Conservation (phyloP, 2,888 invertebrate genomes). For the Craniophora ligustri region DNA sequence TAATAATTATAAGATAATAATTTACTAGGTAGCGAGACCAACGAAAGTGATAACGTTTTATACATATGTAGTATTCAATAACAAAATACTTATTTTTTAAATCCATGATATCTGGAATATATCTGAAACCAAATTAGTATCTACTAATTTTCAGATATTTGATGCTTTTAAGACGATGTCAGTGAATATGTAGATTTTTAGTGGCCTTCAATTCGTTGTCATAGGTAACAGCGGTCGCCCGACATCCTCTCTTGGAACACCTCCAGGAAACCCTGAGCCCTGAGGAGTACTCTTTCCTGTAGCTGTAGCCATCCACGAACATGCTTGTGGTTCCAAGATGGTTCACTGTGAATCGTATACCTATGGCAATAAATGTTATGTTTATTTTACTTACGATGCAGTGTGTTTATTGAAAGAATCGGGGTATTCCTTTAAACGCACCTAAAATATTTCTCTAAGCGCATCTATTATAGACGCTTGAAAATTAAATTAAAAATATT, state of each 20-base stretch:
- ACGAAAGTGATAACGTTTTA: no score
- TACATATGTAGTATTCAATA: not conserved
- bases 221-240: constrained; percentile 52
- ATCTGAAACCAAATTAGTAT: no score
- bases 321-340: constrained; percentile 33
- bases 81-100: not conserved
- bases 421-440: no score
- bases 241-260: constrained; percentile 52
- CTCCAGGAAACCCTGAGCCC: constrained; percentile 55
- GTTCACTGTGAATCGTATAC: constrained; percentile 41
- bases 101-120: no score
- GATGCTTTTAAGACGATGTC: no score
- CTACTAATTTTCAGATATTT: no score
- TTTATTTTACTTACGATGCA: not conserved
- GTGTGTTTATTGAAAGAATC: no score
- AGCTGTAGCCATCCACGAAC: constrained; percentile 40
- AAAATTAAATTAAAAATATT: no score
- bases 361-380: constrained; percentile 32
- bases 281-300: constrained; percentile 40
- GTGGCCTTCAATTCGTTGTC: constrained; percentile 22
- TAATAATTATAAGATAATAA: no score
- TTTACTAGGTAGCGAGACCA: no score
- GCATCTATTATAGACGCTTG: no score
- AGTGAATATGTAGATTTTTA: constrained; percentile 37
- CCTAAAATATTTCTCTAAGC: no score